phyloP scores from a whole-genome alignment of 2,113 vertebrate species.

The Gasterosteus nipponicus region DNA sequence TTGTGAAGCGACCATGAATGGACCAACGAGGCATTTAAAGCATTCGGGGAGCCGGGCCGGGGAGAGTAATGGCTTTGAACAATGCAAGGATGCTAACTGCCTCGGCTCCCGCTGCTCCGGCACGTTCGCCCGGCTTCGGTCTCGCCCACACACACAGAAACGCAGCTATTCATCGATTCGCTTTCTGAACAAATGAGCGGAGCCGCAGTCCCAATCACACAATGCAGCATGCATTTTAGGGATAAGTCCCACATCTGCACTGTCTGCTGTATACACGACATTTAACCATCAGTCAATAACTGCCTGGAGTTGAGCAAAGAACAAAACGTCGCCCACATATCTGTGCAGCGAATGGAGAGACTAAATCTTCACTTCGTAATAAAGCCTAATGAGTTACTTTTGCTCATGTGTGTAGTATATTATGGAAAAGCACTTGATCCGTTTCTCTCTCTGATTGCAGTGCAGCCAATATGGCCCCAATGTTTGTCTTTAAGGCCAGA shows the following conservation, averaged over 20 bases:
- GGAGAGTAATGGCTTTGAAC: slow-evolving; percentile 51
- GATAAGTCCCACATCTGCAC: too few relatives aligned
- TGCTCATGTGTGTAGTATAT: too few relatives aligned
- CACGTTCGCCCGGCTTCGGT: background rate
- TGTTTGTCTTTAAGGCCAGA: background rate
- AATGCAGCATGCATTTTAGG: background rate
- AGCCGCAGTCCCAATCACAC: background rate
- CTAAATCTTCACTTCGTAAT: too few relatives aligned
- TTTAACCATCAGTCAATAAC: too few relatives aligned
- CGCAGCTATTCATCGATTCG: slow-evolving; percentile 17
- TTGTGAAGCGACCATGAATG: slow-evolving; percentile 45
- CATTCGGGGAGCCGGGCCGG: slow-evolving; percentile 21
- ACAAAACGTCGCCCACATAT: too few relatives aligned
- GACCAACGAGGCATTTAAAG: slow-evolving; percentile 12
- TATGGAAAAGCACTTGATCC: too few relatives aligned
- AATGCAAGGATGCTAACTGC: slow-evolving; percentile 50
- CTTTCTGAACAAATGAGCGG: slow-evolving; percentile 14
- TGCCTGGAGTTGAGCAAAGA: too few relatives aligned
- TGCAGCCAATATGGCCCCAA: background rate
- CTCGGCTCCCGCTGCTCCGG: slow-evolving; percentile 7
- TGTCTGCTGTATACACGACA: too few relatives aligned
- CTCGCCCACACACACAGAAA: slow-evolving; percentile 9
- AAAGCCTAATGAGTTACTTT: too few relatives aligned
- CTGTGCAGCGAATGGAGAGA: too few relatives aligned
- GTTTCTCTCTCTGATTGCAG: too few relatives aligned